These are phyloP conservation scores for Perodicticus potto DNA, from an alignment of 2,797 vertebrate species.

Conservation along the genomic window DNA sequence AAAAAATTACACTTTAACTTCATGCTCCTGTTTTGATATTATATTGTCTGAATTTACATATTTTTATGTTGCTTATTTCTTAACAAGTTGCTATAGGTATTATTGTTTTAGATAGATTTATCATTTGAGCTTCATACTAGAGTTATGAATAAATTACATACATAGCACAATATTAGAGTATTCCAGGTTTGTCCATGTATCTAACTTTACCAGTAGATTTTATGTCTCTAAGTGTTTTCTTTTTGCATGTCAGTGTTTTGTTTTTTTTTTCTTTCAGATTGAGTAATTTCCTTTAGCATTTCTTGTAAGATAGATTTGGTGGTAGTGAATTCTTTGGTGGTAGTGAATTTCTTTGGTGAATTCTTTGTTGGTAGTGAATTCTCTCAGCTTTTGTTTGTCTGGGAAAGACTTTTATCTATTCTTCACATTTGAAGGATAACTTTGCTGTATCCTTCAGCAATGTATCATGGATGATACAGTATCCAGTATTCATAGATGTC, in stretches of 20 bases:
- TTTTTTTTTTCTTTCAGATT: neutral
- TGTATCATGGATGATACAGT: no score
- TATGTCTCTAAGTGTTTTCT: neutral
- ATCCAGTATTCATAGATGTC: neutral
- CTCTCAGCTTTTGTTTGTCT: neutral
- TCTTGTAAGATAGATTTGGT: neutral
- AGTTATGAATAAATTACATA: neutral
- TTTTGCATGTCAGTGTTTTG: neutral
- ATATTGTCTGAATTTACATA: neutral
- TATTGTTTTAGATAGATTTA: neutral
- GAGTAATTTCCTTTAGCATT: neutral
- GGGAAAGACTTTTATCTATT: neutral
- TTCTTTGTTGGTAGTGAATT: neutral
- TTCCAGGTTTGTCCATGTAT: neutral
- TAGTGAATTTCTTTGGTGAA: no score
- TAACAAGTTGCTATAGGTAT: neutral
- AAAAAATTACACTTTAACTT: neutral
- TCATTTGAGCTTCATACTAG: neutral
- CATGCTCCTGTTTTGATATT: neutral
- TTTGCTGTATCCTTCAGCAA: neutral
- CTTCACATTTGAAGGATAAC: neutral
- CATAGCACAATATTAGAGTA: neutral
- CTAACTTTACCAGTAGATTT: neutral
- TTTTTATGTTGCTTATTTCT: neutral
- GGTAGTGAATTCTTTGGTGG: neutral